Evolutionary conservation across 2,113 vertebrate species (phyloP).

Genomic region (Cebus imitator): DNA sequence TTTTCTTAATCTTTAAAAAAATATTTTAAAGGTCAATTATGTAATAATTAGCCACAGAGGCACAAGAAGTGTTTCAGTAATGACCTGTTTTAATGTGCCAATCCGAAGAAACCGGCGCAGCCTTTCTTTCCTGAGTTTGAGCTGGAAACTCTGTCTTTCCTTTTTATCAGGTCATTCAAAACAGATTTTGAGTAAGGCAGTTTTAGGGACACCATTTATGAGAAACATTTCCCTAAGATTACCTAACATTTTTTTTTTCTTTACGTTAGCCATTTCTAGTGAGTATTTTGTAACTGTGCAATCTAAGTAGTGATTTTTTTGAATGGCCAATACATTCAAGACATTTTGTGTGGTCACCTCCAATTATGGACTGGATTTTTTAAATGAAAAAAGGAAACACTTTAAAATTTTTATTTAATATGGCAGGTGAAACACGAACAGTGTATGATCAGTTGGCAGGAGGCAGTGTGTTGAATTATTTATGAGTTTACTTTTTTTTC

Average conservation of each 20-base stretch:
- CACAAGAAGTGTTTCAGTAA: not conserved
- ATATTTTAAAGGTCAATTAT: not conserved
- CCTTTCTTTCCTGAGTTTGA: not conserved
- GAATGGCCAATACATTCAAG: not conserved
- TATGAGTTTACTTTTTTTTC: conserved; percentile 24
- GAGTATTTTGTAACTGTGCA: not conserved
- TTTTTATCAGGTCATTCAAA: not conserved
- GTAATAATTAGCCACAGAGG: not conserved
- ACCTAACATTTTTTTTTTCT: not conserved
- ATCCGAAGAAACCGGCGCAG: not conserved
- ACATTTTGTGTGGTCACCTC: not conserved
- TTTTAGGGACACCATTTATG: not conserved
- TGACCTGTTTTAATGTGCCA: not conserved
- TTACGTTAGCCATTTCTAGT: not conserved
- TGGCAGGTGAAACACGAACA: conserved; percentile 51
- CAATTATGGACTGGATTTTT: conserved; percentile 18
- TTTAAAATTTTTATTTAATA: conserved; percentile 65
- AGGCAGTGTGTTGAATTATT: conserved; percentile 59
- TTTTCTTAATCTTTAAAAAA: not conserved
- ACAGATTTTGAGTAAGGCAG: not conserved
- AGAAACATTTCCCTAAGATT: not conserved
- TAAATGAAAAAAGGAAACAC: conserved; percentile 36
- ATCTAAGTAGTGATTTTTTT: not conserved
- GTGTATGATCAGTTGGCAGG: conserved; percentile 45
- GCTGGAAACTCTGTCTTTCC: not conserved